A percentile compares a stretch with the other conserved stretches of the same genome.
phyloP scores from a whole-genome alignment of 2,888 invertebrate genomes.

The Eupsilia transversa region DNA sequence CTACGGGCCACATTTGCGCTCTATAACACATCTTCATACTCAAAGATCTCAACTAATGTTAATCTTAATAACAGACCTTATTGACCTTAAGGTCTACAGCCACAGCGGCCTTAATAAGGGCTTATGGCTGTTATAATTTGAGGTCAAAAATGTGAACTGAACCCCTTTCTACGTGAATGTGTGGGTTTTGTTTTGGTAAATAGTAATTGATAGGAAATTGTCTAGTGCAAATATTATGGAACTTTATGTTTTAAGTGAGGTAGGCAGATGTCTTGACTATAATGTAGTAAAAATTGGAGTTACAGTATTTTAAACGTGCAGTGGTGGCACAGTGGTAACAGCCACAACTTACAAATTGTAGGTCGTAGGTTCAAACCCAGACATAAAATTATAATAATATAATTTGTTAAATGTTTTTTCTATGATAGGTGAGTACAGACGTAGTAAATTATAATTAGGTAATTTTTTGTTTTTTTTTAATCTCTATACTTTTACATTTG shows the following conservation, averaged over 20 bases:
- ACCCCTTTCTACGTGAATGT: slow-evolving; percentile 45
- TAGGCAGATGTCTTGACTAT: not conserved
- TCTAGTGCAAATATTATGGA: not conserved
- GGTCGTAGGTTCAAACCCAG: too few species aligned
- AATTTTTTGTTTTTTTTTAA: too few species aligned
- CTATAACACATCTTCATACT: slow-evolving; percentile 31
- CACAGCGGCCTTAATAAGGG: slow-evolving; percentile 43
- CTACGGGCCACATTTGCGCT: not conserved
- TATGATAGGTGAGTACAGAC: too few species aligned
- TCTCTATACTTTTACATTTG: too few species aligned
- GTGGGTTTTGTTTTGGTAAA: slow-evolving; percentile 20
- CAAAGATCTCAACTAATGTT: slow-evolving; percentile 23
- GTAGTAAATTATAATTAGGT: too few species aligned
- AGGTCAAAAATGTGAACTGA: slow-evolving; percentile 54
- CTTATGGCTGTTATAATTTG: slow-evolving; percentile 48
- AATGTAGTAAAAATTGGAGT: too few species aligned
- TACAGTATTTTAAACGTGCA: too few species aligned
- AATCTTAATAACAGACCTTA: slow-evolving; percentile 57
- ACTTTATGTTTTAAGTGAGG: not conserved
- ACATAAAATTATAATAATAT: too few species aligned
- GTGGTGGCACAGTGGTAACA: too few species aligned
- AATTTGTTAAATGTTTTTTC: too few species aligned
- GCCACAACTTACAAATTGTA: too few species aligned
- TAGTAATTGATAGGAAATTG: slow-evolving; percentile 2
- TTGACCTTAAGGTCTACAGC: slow-evolving; percentile 60